Percentiles rank a stretch among this genome's conserved stretches.
Evolutionary conservation across 2,797 vertebrate genomes (phyloP).

Genomic region (Bradypus variegatus): DNA sequence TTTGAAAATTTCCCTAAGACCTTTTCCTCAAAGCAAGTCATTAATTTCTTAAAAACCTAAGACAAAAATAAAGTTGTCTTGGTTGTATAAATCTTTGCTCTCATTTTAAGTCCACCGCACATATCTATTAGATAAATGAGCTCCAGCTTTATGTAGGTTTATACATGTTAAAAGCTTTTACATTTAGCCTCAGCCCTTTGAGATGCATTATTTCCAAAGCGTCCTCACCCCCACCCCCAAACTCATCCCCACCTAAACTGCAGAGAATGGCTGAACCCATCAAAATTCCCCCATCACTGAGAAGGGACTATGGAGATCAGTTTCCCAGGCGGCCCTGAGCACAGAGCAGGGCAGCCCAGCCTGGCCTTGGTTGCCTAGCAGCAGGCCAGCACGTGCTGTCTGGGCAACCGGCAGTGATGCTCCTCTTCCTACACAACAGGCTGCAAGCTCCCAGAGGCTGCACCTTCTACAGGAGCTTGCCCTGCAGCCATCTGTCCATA

Average conservation of each 20-base stretch:
- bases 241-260: neutral
- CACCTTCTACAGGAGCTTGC: neutral
- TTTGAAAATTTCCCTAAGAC: conserved; percentile 29
- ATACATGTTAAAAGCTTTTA: conserved; percentile 18
- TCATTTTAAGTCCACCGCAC: neutral
- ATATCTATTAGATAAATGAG: neutral
- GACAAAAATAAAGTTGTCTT: neutral
- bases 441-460: neutral
- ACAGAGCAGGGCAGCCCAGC: neutral
- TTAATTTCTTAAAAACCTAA: conserved; percentile 11
- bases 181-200: neutral
- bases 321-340: neutral
- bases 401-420: neutral
- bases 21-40: conserved; percentile 20
- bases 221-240: neutral
- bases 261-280: neutral
- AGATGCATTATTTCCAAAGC: neutral
- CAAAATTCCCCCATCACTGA: neutral
- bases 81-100: neutral
- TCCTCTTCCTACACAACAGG: neutral
- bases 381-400: neutral
- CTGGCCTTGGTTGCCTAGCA: neutral
- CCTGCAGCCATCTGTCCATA: neutral
- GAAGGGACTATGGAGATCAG: neutral
- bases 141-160: neutral